phyloP scores from a whole-genome alignment of 2,888 invertebrate genomes.

The Cepaea hortensis region DNA sequence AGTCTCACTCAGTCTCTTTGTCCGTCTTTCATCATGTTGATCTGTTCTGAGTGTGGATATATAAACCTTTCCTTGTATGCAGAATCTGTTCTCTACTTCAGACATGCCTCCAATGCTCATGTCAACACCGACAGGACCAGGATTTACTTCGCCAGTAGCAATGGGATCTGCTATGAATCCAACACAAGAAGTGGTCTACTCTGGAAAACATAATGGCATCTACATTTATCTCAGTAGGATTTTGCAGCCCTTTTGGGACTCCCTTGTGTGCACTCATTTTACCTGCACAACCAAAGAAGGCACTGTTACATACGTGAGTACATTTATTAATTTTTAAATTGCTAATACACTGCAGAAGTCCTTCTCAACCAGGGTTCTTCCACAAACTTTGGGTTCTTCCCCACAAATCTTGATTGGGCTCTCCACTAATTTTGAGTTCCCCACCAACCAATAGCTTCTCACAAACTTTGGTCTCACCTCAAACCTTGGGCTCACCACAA shows the following conservation, averaged over 20 bases:
- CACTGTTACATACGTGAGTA: constrained; percentile 71
- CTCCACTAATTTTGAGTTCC: no score
- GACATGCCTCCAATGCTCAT: constrained; percentile 67
- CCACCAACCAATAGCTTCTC: no score
- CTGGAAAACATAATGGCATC: constrained; percentile 93
- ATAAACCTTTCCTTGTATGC: background rate
- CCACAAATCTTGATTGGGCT: no score
- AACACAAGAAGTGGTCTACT: constrained; percentile 77
- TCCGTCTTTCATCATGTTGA: no score
- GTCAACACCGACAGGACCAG: constrained; percentile 65
- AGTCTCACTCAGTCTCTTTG: no score
- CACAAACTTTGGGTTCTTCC: no score
- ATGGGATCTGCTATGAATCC: constrained; percentile 56
- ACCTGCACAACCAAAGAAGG: constrained; percentile 67
- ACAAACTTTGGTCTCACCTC: no score
- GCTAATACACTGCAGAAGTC: no score
- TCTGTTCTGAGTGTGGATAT: no score
- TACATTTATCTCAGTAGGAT: constrained; percentile 93
- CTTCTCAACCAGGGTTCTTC: no score
- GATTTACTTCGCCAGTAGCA: constrained; percentile 42
- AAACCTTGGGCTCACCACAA: no score
- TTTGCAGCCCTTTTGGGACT: constrained; percentile 90
- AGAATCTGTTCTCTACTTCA: constrained; percentile 45
- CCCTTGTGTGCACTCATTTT: constrained; percentile 70
- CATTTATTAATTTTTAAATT: background rate